Conservation (phyloP, 2,797 vertebrate species). For the Rachycentron canadum region DNA sequence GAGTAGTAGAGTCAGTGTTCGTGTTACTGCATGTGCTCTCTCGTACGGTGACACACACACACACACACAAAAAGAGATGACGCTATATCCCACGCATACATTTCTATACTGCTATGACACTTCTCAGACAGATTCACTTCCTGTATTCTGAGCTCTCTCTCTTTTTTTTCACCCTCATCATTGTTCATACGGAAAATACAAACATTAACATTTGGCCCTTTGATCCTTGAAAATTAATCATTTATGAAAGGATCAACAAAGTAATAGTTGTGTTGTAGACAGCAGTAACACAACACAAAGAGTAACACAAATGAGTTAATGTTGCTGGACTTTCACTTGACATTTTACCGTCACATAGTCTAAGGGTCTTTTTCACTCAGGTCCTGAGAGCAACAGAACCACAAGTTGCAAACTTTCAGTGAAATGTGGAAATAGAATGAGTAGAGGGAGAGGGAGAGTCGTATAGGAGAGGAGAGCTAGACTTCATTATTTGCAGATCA, state of each 20-base stretch:
- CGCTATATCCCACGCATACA: not conserved
- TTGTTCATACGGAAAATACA: constrained; percentile 28
- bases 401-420: constrained; percentile 1
- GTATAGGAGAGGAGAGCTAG: not conserved
- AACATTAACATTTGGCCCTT: constrained; percentile 50
- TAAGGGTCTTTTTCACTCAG: constrained; percentile 8
- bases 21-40: constrained; percentile 43
- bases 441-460: not conserved
- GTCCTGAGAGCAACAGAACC: constrained; percentile 7
- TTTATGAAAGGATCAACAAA: constrained; percentile 70
- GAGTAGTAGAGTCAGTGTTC: constrained; percentile 59
- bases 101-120: constrained; percentile 6
- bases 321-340: constrained; percentile 48
- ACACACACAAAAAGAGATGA: too few species aligned
- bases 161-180: not conserved
- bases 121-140: constrained; percentile 27
- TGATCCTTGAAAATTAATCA: constrained; percentile 72
- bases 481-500: constrained; percentile 1
- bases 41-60: constrained; percentile 31
- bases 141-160: constrained; percentile 19
- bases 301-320: constrained; percentile 54
- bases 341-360: constrained; percentile 25
- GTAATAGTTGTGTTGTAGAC: constrained; percentile 37
- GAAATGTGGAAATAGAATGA: constrained; percentile 3
- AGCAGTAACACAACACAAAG: constrained; percentile 41